Base-by-base conservation (phyloP, 2,888 invertebrate genomes). In the Barypeithes pellucidus region DNA sequence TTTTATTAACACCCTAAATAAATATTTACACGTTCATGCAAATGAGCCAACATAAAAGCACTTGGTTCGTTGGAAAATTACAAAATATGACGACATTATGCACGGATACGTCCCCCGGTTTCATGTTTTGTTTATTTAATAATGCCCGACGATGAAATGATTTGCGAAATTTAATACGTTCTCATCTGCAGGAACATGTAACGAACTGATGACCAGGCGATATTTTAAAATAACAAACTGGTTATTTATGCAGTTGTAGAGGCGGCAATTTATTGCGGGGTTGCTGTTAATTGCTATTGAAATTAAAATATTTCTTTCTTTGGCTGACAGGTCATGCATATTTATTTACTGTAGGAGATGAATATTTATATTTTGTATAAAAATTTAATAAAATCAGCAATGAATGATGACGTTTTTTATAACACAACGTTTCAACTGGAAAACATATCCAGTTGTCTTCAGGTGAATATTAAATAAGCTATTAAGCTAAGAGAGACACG, bases 91-190 rank as follows among this genome's bases (percentile, higher is more conserved):
- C 29, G 50, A 52, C 29, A 52, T 52, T 12, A 52, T 52, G 52
- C 52, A 9, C 14, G 29, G 29, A 52, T 52, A 14, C 14, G 29
- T 52, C 52, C 52, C 52, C 29, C 52, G 52, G 52, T n/a, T n/a
- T 14, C 52, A 52, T 52, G 52, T 52, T 47, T 52, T 29, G 52
- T 52, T 52, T 52, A 52, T 52, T 52, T 52, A 52, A 52, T 52
- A 52, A 52, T 52, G 52, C 52, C 52, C 14, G 29, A 14, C 52
- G 20, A 29, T 14, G 52, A 29, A 52, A 52, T 52, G 29, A 52
- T 52, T 52, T 52, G 52, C 52, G 9, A 52, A 52, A 52, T 52
- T 52, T 52, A 52, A 52, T 52, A 52, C 29, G 52, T 29, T 9
- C 52, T 52, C 52, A 52, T 52, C 52, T 52, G 52, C 52, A 14